Base-by-base conservation (phyloP, 2,113 vertebrate species). In the Serilophus lunatus region DNA sequence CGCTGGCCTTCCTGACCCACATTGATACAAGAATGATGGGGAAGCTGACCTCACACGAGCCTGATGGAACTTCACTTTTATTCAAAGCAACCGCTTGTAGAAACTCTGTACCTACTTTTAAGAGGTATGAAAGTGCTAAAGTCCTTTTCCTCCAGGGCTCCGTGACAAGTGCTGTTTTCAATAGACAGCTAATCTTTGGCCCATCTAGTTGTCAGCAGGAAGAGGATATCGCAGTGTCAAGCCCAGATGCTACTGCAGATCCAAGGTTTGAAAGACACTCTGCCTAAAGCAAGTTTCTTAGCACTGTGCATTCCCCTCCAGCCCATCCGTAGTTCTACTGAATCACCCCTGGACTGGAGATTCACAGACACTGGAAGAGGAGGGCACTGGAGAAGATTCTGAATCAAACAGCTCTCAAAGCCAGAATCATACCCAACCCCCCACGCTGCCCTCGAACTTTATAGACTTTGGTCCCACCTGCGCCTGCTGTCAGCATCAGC, bases 321-420 rank as follows among this genome's bases (percentile, higher is more conserved):
- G 51, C 16, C 47, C 54, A 25, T 45, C n/a, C 31, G 24, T 1
- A 18, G 22, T 13, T 35, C 75, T 36, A 31, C 24, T 13, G 22
- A 45, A 53, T 40, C 50, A 72, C 7, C 12, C 63, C 33, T 50
- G 42, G 42, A 33, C 31, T 61, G 24, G n/a, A 47, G 11, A 60
- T 36, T 50, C 3, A 2, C 33, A 51, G 18, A 16, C 28, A n/a
- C 0, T 0, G n/a, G 7, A 85, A 29, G 4, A 8, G 42, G 12
- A 70, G 6, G 5, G 26, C 20, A 40, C 49, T 42, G 51, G 60
- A 78, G 38, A 50, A 78, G 42, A 47, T 20, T 9, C 15, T 3
- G 19, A 86, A n/a, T 15, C 38, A 83, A 86, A 86, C 36, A 51
- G 19, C 5, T 13, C 42, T 42, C 69, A 54, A 78, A 87, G 31